Evolutionary conservation across 2,113 vertebrate species (phyloP), one percentile per base, ranked within the genome.

Genomic region (Callorhinus ursinus): DNA sequence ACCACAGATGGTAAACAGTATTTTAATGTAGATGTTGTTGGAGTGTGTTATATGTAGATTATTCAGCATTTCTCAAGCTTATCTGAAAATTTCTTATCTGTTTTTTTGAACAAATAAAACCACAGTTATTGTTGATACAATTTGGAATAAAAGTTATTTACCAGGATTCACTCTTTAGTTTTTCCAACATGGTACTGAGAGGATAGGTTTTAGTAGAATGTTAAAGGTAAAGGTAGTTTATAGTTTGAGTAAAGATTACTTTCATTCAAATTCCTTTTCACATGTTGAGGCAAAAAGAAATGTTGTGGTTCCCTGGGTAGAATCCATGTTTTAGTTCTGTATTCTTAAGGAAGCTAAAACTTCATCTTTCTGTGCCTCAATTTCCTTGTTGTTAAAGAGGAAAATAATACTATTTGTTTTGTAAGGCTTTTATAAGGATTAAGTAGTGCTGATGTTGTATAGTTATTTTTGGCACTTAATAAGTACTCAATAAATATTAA

Each of bases 221-320:
- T 76, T 67, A 88, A 94, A 94, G 5, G 39, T 67, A 88, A 94
- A 94, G 5, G 39, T 72, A 88, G 18, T 79, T 93, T 81, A 10
- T 80, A 80, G 18, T 89, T 89, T 89, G 67, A 91, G 42, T 96
- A 61, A 95, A 67, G 28, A 77, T 46, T 89, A n/a, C 85, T 97
- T 61, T 15, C 22, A 28, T 90, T 11, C 16, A 65, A 72, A 95
- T 8, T 85, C 31, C 19, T 81, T 95, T 77, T 91, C 65, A 90
- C 18, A 39, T 67, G 14, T 84, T 84, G 57, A 95, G 49, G 31
- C 24, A 87, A 79, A 67, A 83, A 81, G 9, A 69, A 69, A 63
- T 31, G 24, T 36, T 65, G 4, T 49, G 16, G 6, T 63, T 72
- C 33, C 24, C n/a, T 89, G 59, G 63, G 11, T 57, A 88, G 33